phyloP scores from a whole-genome alignment of 2,888 invertebrate genomes.

The Drosophila multiciliata region DNA sequence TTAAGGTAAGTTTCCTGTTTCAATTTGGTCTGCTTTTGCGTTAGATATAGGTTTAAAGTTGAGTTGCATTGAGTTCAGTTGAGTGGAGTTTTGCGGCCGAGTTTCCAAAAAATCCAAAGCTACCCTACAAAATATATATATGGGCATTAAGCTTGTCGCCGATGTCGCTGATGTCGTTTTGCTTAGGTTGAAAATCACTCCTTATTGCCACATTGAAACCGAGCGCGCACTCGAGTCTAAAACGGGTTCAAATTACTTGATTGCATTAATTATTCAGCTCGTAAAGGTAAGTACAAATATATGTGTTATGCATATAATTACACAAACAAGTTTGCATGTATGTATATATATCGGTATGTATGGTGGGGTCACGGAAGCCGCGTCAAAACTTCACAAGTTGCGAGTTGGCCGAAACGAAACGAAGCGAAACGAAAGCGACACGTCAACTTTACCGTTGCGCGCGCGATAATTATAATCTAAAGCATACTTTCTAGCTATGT shows the following conservation, averaged over 20 bases:
- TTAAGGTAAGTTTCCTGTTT: constrained; percentile 43
- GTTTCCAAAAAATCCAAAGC: constrained; percentile 19
- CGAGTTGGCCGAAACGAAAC: constrained; percentile 47
- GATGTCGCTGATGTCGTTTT: not conserved
- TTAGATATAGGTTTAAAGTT: constrained; percentile 37
- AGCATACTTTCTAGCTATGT: constrained; percentile 79
- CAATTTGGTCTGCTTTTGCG: constrained; percentile 54
- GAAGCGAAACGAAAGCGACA: constrained; percentile 22
- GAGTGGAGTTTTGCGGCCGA: constrained; percentile 15
- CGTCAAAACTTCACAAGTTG: constrained; percentile 60
- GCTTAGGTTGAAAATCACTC: constrained; percentile 16
- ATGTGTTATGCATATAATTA: constrained; percentile 1
- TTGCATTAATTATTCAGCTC: constrained; percentile 80
- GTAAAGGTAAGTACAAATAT: constrained; percentile 30
- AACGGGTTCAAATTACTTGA: constrained; percentile 72
- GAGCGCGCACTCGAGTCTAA: constrained; percentile 46
- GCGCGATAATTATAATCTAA: constrained; percentile 65
- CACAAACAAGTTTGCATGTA: constrained; percentile 1
- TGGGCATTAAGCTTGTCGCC: constrained; percentile 1
- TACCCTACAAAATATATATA: constrained; percentile 2
- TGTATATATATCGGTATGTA: constrained; percentile 21
- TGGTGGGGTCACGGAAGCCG: constrained; percentile 55
- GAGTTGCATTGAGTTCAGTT: constrained; percentile 21
- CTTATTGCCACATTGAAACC: constrained; percentile 62
- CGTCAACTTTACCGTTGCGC: constrained; percentile 37